Conservation (phyloP, 1,140 invertebrate genomes). For the Drosophila takahashii region DNA sequence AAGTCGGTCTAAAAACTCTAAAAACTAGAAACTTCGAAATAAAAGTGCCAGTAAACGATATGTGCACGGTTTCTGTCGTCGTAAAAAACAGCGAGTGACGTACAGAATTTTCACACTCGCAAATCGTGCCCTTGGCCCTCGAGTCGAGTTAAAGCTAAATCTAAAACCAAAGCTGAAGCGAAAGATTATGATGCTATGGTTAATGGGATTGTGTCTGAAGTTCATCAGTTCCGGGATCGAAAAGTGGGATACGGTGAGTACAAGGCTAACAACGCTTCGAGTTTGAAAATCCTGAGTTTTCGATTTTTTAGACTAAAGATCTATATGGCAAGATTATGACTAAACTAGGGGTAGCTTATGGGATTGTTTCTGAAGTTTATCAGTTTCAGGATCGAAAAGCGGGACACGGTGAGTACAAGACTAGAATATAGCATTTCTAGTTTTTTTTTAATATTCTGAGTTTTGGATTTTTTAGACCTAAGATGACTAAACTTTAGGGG, state of each 20-base stretch:
- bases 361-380: slow-evolving; percentile 14
- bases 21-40: slow-evolving; percentile 1
- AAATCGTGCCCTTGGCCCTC: slow-evolving; percentile 30
- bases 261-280: not conserved
- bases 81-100: slow-evolving; percentile 11
- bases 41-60: slow-evolving; percentile 7
- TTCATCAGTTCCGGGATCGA: slow-evolving; percentile 14
- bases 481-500: not conserved
- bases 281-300: not conserved
- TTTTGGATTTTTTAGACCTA: not conserved
- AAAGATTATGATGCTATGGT: slow-evolving; percentile 3
- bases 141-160: slow-evolving; percentile 29
- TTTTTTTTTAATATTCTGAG: not conserved
- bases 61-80: slow-evolving; percentile 30
- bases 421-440: not conserved
- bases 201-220: slow-evolving; percentile 30
- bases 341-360: not conserved
- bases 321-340: not conserved
- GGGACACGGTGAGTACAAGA: not conserved
- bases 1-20: slow-evolving; percentile 15
- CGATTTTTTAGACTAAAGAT: not conserved
- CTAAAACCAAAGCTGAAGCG: not conserved
- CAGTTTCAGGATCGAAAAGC: slow-evolving; percentile 16
- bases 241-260: not conserved
- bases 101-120: slow-evolving; percentile 23